Evolutionary conservation across 2,797 vertebrate genomes (phyloP), one percentile per base, ranked within the genome.

Genomic region (Catharus ustulatus): DNA sequence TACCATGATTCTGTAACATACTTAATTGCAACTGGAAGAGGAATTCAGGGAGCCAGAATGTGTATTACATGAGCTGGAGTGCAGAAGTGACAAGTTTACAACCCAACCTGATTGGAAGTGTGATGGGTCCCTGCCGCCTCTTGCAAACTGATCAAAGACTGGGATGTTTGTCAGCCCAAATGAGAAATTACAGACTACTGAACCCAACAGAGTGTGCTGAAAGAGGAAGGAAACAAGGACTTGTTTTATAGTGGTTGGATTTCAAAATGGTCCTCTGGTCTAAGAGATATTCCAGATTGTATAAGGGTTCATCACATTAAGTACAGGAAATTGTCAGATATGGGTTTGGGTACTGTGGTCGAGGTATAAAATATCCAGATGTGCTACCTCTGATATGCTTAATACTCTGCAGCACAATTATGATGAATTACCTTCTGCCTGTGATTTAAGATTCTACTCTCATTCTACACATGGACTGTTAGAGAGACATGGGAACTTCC

Each of bases 251-350:
- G 66, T 42, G n/a, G n/a, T 32, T 89, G 40, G 46, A 64, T 84
- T 95, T 85, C 22, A 87, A n/a, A 85, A 71, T 82, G 40, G 64
- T 92, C 61, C 49, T 82, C 57, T 75, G 38, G n/a, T 92, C 32
- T 72, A 91, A 67, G 63, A 87, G 63, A 77, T 29, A 63, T 77
- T 87, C 59, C 32, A 89, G 22, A 83, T n/a, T 90, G 57, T 46
- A 30, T 74, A 76, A 71, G 43, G 3, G 36, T 85, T 89, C 8
- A 3, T 64, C 78, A 72, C 46, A 68, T 72, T 68, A 91, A 85
- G 38, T 32, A 51, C 81, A 92, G 87, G 72, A 96, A 94, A 92
- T 85, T 75, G 46, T 80, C 78, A 87, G 78, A 64, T 80, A 80
- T 1, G 2, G 34, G 74, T 89, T 89, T 74, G 59, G n/a, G 64